Conservation (phyloP, 2,888 invertebrate species). For the Perdita meconis region DNA sequence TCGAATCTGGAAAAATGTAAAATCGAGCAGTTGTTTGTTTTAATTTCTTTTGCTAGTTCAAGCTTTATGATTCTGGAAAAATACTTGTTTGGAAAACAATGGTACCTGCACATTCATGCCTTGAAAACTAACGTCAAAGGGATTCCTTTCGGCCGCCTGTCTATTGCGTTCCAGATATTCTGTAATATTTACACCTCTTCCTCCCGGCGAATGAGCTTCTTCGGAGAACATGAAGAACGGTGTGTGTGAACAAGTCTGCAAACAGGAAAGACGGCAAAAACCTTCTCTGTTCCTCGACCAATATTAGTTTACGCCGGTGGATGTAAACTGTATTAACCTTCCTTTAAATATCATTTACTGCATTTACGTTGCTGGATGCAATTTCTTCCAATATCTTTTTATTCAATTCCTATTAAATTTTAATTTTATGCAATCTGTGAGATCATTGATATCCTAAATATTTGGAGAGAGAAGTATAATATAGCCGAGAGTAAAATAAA, state of each 20-base stretch:
- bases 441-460: too few relatives aligned
- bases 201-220: constrained; percentile 28
- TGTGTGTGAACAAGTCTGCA: constrained; percentile 38
- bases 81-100: neutral
- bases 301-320: constrained; percentile 37
- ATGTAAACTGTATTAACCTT: constrained; percentile 13
- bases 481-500: too few relatives aligned
- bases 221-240: constrained; percentile 23
- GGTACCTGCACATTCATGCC: neutral
- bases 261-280: constrained; percentile 24
- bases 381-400: too few relatives aligned
- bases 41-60: too few relatives aligned
- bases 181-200: constrained; percentile 51
- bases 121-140: constrained; percentile 1
- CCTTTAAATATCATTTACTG: constrained; percentile 13
- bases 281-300: constrained; percentile 19
- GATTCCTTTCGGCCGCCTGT: neutral
- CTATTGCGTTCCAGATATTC: constrained; percentile 26
- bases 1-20: too few relatives aligned
- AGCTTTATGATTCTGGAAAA: neutral
- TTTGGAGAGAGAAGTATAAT: too few relatives aligned
- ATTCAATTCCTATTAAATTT: too few relatives aligned
- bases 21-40: too few relatives aligned
- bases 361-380: too few relatives aligned
- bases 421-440: too few relatives aligned